Evolutionary conservation across 2,888 invertebrate species (phyloP), one percentile per base, ranked within the genome.

Genomic region (Bombylius major): DNA sequence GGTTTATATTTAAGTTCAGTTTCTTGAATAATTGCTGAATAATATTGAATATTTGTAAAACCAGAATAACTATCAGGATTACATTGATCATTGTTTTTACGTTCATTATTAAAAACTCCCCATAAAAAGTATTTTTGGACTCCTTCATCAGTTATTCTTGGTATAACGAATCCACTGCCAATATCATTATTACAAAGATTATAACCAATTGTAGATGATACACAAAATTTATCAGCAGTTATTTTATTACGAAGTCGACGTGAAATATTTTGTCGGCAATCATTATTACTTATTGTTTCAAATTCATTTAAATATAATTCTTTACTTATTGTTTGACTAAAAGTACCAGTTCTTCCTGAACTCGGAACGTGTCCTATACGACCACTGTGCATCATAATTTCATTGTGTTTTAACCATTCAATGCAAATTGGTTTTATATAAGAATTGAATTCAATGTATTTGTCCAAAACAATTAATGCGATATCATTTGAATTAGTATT

Each of bases 401-500:
- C 56, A 42, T 56, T 60, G 33, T 48, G 62, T 5, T 32, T n/a
- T 50, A 60, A 11, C 39, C 39, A 42, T 42, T 42, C 39, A 42
- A 11, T 42, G 3, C 39, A 42, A 11, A 42, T 11, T 4, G 39
- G 39, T 42, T 42, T 42, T 42, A 11, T 42, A 4, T 42, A 4
- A 11, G 39, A 42, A 11, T 42, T 42, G 11, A 42, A 42, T 11
- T 55, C 58, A 44, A 75, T 65, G 13, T 58, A 51, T n/a, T 61
- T 60, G 47, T 62, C 60, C 32, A 72, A 57, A n/a, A 68, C 60
- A 13, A 74, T 36, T 5, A 73, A 53, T 1, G 72, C 72, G 51
- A 75, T 67, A 61, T 75, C 75, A 11, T 61, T 34, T 56, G 55
- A 54, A 64, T 60, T 8, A 62, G 63, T 14, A 50, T 31, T 13